Percentiles rank a stretch among this genome's conserved stretches.
Evolutionary conservation across 2,113 vertebrate species (phyloP).

Genomic region (Tympanuchus pallidicinctus): DNA sequence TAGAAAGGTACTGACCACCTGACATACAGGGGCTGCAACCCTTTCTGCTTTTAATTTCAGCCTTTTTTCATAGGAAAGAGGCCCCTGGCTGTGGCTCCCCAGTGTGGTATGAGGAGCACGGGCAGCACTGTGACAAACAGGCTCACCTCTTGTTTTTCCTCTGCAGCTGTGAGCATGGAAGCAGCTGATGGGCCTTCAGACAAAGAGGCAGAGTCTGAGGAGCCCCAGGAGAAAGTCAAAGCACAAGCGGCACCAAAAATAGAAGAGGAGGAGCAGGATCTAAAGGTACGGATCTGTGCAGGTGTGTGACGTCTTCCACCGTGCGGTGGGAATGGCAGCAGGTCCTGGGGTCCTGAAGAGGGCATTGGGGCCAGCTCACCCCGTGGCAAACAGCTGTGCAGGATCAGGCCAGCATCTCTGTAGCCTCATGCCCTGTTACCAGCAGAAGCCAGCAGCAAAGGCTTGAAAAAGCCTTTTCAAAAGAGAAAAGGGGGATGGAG

Average conservation of each 20-base stretch:
- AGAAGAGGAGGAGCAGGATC: conserved; percentile 87
- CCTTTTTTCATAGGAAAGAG: background rate
- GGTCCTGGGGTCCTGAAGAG: background rate
- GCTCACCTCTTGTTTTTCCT: background rate
- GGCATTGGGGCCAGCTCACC: background rate
- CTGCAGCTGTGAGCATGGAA: conserved; percentile 75
- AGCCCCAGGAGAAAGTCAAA: conserved; percentile 80
- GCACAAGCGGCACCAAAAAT: conserved; percentile 77
- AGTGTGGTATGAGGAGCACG: too few species aligned
- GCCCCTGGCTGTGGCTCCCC: background rate
- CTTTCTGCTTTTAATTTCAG: background rate
- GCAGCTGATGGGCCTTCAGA: conserved; percentile 77
- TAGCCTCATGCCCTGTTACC: background rate
- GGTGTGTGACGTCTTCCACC: accelerated
- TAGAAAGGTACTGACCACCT: background rate
- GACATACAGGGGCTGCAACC: background rate
- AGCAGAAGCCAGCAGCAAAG: background rate
- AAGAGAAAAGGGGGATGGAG: background rate
- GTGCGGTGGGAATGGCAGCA: background rate
- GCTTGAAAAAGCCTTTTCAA: background rate
- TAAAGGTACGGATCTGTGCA: conserved; percentile 80
- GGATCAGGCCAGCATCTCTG: background rate
- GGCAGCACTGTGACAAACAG: background rate
- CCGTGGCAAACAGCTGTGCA: accelerated
- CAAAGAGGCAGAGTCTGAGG: conserved; percentile 82